Percentiles rank a stretch among this genome's conserved stretches.
Conservation (phyloP, 1,140 invertebrate genomes). For the Cotesia chilonis region DNA sequence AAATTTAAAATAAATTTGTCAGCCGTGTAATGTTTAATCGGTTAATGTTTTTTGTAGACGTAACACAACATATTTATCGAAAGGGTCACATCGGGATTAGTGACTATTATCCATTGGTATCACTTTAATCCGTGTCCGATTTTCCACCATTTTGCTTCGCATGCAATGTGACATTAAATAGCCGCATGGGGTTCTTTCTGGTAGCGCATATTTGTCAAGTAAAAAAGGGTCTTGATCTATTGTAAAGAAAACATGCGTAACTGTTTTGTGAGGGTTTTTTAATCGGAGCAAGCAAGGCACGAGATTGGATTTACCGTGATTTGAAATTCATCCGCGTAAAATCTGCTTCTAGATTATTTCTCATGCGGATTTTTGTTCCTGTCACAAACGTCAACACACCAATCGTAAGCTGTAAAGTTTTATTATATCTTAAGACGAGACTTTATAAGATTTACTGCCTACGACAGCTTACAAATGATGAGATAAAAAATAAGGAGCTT, state of each 20-base stretch:
- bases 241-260: slow-evolving; percentile 40
- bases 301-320: slow-evolving; percentile 62
- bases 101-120: slow-evolving; percentile 29
- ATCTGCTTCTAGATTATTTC: slow-evolving; percentile 43
- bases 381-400: neutral
- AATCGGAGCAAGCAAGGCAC: slow-evolving; percentile 53
- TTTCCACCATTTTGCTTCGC: slow-evolving; percentile 55
- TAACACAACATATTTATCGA: neutral
- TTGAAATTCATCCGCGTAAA: slow-evolving; percentile 64
- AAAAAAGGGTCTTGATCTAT: slow-evolving; percentile 50
- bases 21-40: too few relatives aligned
- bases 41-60: too few relatives aligned
- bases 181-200: slow-evolving; percentile 19
- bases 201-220: slow-evolving; percentile 2
- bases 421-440: too few relatives aligned
- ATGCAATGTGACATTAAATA: slow-evolving; percentile 55
- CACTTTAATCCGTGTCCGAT: slow-evolving; percentile 46
- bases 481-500: too few relatives aligned
- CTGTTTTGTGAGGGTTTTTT: slow-evolving; percentile 32
- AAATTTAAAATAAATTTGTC: too few relatives aligned
- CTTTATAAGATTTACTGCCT: too few relatives aligned
- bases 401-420: too few relatives aligned
- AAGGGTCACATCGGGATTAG: slow-evolving; percentile 27
- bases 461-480: too few relatives aligned
- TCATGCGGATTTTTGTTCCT: slow-evolving; percentile 21